phyloP scores from a whole-genome alignment of 2,888 invertebrate species.

The Spodoptera picta region DNA sequence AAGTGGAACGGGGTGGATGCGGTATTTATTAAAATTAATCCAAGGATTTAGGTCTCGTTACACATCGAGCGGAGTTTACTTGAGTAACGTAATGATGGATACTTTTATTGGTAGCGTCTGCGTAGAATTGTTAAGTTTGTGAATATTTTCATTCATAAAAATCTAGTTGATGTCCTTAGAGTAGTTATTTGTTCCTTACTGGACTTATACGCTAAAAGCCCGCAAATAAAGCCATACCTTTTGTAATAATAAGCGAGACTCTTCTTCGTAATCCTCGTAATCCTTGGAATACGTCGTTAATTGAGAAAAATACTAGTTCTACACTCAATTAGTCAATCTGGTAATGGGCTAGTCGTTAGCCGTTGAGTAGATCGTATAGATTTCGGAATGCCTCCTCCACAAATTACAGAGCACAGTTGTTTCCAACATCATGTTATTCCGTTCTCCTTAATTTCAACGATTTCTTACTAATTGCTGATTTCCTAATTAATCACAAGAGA shows the following conservation, averaged over 20 bases:
- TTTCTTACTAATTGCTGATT: conserved; percentile 84
- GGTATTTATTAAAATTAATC: conserved; percentile 36
- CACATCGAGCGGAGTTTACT: neutral
- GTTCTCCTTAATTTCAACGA: conserved; percentile 72
- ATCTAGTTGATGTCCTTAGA: too few relatives aligned
- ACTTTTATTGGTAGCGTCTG: too few relatives aligned
- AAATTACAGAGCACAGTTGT: neutral
- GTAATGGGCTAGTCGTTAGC: neutral
- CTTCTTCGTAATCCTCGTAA: too few relatives aligned
- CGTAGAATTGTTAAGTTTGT: too few relatives aligned
- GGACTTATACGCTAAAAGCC: too few relatives aligned
- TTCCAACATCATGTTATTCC: conserved; percentile 7
- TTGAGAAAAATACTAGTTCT: too few relatives aligned
- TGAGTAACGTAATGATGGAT: neutral
- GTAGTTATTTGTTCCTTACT: too few relatives aligned
- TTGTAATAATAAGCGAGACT: too few relatives aligned
- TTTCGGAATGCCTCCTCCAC: conserved; percentile 16
- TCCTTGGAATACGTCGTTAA: too few relatives aligned
- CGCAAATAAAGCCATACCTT: too few relatives aligned
- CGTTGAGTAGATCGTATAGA: neutral
- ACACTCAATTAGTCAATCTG: neutral
- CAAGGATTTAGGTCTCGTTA: conserved; percentile 14
- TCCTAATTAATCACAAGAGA: conserved; percentile 85
- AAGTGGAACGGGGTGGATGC: conserved; percentile 38
- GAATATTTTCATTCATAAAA: too few relatives aligned